phyloP scores from a whole-genome alignment of 2,888 invertebrate genomes.

The Uloborus plumipes region DNA sequence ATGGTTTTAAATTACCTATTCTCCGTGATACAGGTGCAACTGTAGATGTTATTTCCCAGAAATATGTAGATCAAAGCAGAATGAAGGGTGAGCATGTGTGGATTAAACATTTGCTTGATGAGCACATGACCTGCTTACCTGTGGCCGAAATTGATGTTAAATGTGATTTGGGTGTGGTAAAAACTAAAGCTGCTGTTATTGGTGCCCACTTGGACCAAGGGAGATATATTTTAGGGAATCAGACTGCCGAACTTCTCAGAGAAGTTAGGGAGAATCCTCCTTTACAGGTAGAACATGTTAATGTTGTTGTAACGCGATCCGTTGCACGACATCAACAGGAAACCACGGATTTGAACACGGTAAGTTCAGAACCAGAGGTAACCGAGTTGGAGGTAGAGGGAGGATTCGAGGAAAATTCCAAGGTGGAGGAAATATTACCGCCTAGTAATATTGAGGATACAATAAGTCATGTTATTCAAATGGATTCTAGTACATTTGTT shows the following conservation, averaged over 20 bases:
- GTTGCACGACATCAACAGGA: too few species aligned
- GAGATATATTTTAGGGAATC: slow-evolving; percentile 21
- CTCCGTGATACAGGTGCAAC: slow-evolving; percentile 20
- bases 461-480: too few species aligned
- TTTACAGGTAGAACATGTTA: neutral
- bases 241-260: slow-evolving; percentile 13
- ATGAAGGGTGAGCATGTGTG: slow-evolving; percentile 10
- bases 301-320: slow-evolving; percentile 13
- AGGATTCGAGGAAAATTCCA: too few species aligned
- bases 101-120: slow-evolving; percentile 2
- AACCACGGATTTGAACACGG: too few species aligned
- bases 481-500: too few species aligned
- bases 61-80: neutral
- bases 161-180: neutral
- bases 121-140: slow-evolving; percentile 5
- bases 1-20: slow-evolving; percentile 19
- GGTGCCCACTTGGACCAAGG: slow-evolving; percentile 18
- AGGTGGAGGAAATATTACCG: too few species aligned
- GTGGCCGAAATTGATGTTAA: slow-evolving; percentile 20
- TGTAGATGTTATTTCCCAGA: slow-evolving; percentile 14
- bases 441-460: too few species aligned
- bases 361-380: too few species aligned
- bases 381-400: too few species aligned
- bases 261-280: neutral
- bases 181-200: slow-evolving; percentile 18